Base-by-base conservation (phyloP, 2,797 vertebrate species). In the Mastacembelus armatus region DNA sequence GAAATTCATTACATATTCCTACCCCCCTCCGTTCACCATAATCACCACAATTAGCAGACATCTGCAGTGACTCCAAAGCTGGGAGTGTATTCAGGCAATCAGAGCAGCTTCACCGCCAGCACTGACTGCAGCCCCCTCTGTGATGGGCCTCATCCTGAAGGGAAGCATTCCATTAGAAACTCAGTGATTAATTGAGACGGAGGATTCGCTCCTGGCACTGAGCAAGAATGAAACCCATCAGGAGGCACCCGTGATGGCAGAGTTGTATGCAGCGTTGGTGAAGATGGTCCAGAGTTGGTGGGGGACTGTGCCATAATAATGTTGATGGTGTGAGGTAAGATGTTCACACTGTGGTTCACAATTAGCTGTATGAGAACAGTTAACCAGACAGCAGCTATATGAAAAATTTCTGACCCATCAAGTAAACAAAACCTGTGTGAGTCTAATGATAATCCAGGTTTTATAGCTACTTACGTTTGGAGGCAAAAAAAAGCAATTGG, bases 11-110 rank as follows among this genome's bases (percentile, higher is more conserved):
- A 89, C 89, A 88, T 90, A 91, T 92, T 90, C 91, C 87, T 85
- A 89, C 91, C 91, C 89, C 90, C 91, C 91, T 93, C 89, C 71
- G 87, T 78, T 92, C 78, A 8, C 90, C 87, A 92, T 92, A 93
- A 94, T 93, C 90, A 93, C 90, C 91, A 92, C 92, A 93, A 93
- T 94, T 93, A 93, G 88, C 90, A 92, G 91, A 93, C 93, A 94
- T 93, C 93, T 93, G 92, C 91, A 89, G 86, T 90, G 88, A 91
- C 86, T 92, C 89, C 87, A 89, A 87, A 89, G 85, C 89, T 81
- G 81, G 67, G 81, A 89, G 85, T 86, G 86, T 87, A 86, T 90
- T 90, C 84, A 89, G 82, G 90, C 88, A 92, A 92, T 92, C 90
- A 92, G 86, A 89, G 83, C 79, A 58, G 85, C 89, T 90, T 92